These are phyloP conservation scores for Lypha dubia DNA, from an alignment of 2,888 invertebrate genomes.

Conservation along the genomic window DNA sequence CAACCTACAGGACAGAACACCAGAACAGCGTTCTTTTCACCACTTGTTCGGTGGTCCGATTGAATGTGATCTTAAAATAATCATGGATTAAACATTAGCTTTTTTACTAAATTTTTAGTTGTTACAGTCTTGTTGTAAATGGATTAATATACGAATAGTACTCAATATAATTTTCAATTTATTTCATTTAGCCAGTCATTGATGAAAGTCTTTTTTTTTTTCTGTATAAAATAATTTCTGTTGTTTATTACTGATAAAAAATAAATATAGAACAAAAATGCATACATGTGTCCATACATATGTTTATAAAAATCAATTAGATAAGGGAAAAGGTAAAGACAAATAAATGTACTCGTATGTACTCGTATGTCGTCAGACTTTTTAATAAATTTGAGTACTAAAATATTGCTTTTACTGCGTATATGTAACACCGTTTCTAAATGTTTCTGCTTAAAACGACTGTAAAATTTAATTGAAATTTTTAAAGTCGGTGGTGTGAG, in stretches of 20 bases:
- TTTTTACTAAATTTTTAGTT: not conserved
- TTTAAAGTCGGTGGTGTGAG: too few species aligned
- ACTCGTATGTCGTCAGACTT: slow-evolving; percentile 12
- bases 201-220: slow-evolving; percentile 3
- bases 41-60: too few species aligned
- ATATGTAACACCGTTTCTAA: slow-evolving; percentile 18
- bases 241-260: slow-evolving; percentile 21
- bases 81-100: too few species aligned
- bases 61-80: too few species aligned
- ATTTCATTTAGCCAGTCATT: slow-evolving; percentile 1
- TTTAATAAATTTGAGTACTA: slow-evolving; percentile 8
- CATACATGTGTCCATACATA: slow-evolving; percentile 1
- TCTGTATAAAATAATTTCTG: slow-evolving; percentile 22
- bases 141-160: not conserved
- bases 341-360: too few species aligned
- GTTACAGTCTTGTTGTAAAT: not conserved
- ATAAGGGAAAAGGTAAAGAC: slow-evolving; percentile 41
- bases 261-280: not conserved
- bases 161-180: slow-evolving; percentile 6
- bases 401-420: slow-evolving; percentile 1
- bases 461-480: too few species aligned
- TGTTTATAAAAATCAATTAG: slow-evolving; percentile 26
- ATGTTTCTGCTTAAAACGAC: not conserved
- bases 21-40: too few species aligned
- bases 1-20: too few species aligned